Evolutionary conservation across 1,140 invertebrate species (phyloP), one percentile per base, ranked within the genome.

Genomic region (Glossosoma conforme): DNA sequence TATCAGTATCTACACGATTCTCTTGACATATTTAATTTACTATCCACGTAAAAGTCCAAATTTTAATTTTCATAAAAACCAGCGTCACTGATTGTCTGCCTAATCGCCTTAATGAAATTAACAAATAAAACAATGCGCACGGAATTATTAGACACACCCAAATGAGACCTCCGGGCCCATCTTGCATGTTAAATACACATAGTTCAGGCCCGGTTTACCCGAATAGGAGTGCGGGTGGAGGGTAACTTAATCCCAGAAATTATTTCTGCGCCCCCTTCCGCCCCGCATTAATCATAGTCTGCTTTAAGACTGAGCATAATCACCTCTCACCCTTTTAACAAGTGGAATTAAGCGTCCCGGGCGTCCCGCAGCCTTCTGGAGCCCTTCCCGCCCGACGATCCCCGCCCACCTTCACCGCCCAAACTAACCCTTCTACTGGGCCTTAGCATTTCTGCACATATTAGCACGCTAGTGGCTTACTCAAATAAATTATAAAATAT

Each of bases 251-350:
- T 58, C 56, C 56, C 38, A 58, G 56, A 58, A 58, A 58, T 58
- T 58, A 58, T 58, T 58, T 58, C 52, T 37, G 40, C 35, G 36
- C 47, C 42, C 47, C 41, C 37, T 17, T 38, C 44, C 56, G 38
- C 47, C 44, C 47, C 44, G 52, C 56, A 58, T 58, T 58, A 58
- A 58, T 58, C 56, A 58, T 58, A 58, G 56, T 51, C 56, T 58
- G 56, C 56, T 58, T 58, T 58, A 58, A 58, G 56, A 58, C 56
- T 54, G 47, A 54, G 52, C 56, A 58, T 58, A 58, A 58, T 58
- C 56, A 58, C 56, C 56, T 58, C 56, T 58, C 56, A 58, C 56
- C 56, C 56, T 54, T 58, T 58, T 54, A 58, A 58, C 56, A 58
- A 58, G 52, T 49, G 52, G 56, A 58, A 58, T 58, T 58, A 58